These are phyloP conservation scores for Heliconius charithonia DNA, from an alignment of 2,888 invertebrate genomes.

Conservation along the genomic window DNA sequence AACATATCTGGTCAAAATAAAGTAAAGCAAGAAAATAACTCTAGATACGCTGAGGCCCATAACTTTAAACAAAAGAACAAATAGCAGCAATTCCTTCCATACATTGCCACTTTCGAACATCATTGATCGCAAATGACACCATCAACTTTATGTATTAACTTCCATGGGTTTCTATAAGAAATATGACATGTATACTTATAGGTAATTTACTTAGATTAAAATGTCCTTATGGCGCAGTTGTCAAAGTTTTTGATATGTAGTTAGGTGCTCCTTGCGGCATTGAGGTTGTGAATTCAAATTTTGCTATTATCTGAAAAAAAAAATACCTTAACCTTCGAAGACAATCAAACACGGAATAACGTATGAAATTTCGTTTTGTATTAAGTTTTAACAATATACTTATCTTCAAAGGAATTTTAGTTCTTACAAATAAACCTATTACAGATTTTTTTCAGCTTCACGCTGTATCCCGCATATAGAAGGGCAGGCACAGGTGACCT, in stretches of 20 bases:
- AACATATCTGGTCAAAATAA: no score
- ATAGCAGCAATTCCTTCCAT: slow-evolving; percentile 33
- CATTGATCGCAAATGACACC: slow-evolving; percentile 42
- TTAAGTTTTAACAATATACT: background rate
- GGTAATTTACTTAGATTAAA: background rate
- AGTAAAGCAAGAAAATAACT: no score
- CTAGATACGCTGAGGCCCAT: background rate
- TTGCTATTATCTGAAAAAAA: no score
- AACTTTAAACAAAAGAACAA: slow-evolving; percentile 29
- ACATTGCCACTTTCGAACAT: slow-evolving; percentile 39
- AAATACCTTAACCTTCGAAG: no score
- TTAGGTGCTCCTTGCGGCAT: no score
- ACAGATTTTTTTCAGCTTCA: no score
- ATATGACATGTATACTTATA: background rate
- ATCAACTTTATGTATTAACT: slow-evolving; percentile 18
- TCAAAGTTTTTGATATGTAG: no score
- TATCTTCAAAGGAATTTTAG: background rate
- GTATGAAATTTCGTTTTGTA: background rate
- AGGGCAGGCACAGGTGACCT: no score
- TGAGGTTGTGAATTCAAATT: no score
- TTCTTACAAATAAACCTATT: background rate
- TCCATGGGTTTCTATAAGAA: background rate
- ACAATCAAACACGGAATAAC: no score
- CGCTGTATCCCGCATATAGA: no score
- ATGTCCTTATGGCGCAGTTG: background rate